Evolutionary conservation across 2,888 invertebrate genomes (phyloP).

Genomic region (Cephus spinipes): DNA sequence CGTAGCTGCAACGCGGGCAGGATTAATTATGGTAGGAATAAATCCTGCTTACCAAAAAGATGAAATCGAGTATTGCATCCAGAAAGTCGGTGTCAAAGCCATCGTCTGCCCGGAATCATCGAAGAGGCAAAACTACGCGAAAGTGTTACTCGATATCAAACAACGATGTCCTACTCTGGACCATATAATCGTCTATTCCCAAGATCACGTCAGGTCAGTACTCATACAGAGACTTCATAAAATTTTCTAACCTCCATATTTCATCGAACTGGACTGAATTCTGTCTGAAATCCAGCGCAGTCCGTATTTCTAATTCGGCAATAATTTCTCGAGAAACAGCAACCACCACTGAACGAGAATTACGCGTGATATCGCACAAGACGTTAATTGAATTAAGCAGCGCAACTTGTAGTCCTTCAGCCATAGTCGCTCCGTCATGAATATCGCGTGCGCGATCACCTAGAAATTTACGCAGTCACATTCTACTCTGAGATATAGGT

Average conservation of each 20-base stretch:
- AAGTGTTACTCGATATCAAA: constrained; percentile 68
- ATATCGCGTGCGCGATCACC: constrained; percentile 48
- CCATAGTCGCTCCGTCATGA: constrained; percentile 34
- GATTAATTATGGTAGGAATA: constrained; percentile 79
- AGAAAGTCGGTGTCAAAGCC: constrained; percentile 77
- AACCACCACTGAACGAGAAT: not conserved
- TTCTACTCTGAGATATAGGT: constrained; percentile 31
- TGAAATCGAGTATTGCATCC: constrained; percentile 80
- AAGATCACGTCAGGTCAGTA: constrained; percentile 51
- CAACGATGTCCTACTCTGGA: constrained; percentile 73
- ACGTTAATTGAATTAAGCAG: not conserved
- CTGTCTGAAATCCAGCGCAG: too few species aligned
- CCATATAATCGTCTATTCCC: constrained; percentile 51
- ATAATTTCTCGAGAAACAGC: not conserved
- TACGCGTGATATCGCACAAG: not conserved
- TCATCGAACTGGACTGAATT: not conserved
- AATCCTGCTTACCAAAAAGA: constrained; percentile 80
- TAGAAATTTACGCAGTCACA: constrained; percentile 25
- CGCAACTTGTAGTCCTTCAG: not conserved
- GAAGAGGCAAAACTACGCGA: constrained; percentile 76
- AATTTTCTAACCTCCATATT: not conserved
- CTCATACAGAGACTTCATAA: not conserved
- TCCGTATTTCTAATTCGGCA: too few species aligned
- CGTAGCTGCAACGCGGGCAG: constrained; percentile 78
- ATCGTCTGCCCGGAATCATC: constrained; percentile 75